phyloP scores from a whole-genome alignment of 2,888 invertebrate genomes.

The Andrena hattorfiana region DNA sequence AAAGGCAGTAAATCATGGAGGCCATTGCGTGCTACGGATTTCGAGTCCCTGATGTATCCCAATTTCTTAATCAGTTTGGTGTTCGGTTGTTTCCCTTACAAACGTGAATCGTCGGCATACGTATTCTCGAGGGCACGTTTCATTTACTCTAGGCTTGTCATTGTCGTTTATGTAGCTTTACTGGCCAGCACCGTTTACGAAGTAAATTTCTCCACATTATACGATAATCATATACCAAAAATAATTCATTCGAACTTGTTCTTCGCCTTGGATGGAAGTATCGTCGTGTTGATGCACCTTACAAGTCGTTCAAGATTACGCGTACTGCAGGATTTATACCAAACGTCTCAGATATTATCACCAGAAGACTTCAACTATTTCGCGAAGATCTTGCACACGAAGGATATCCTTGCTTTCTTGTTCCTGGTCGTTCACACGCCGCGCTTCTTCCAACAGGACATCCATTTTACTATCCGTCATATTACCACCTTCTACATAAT shows the following conservation, averaged over 20 bases:
- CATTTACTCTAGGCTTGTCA: conserved; percentile 55
- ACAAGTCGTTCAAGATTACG: conserved; percentile 50
- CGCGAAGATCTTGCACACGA: conserved; percentile 70
- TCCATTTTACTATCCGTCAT: fast-evolving
- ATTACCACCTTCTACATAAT: conserved; percentile 53
- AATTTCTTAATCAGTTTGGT: conserved; percentile 66
- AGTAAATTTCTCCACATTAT: conserved; percentile 35
- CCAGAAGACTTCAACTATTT: conserved; percentile 60
- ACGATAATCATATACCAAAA: fast-evolving
- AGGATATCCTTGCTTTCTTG: conserved; percentile 69
- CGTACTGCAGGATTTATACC: conserved; percentile 60
- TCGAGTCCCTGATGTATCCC: conserved; percentile 72
- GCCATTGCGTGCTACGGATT: conserved; percentile 69
- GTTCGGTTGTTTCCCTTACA: conserved; percentile 74
- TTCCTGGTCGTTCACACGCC: conserved; percentile 61
- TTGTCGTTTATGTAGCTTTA: conserved; percentile 25
- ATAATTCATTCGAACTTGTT: background rate
- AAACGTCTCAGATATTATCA: conserved; percentile 64
- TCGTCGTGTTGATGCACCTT: conserved; percentile 57
- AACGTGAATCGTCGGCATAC: conserved; percentile 24
- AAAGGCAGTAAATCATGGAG: conserved; percentile 57
- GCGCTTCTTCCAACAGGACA: conserved; percentile 38
- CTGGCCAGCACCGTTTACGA: conserved; percentile 62
- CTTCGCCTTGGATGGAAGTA: background rate
- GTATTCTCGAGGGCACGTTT: conserved; percentile 57